A percentile compares a stretch with the other conserved stretches of the same genome.
These are phyloP conservation scores for Chaetodon trifasciatus DNA, from an alignment of 2,797 vertebrate genomes.

Conservation along the genomic window DNA sequence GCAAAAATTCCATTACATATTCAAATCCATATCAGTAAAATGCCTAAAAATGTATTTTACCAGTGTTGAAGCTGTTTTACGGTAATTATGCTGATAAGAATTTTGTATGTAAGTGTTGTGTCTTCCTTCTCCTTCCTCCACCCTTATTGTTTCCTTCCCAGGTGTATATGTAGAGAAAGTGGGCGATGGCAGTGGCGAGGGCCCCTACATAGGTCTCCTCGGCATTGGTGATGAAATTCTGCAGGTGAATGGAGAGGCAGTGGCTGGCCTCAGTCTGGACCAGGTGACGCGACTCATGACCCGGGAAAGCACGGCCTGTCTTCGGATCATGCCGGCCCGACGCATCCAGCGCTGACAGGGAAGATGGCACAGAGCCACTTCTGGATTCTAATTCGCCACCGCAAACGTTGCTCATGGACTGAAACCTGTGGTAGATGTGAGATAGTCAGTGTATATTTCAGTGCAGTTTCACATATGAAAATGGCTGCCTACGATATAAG, in stretches of 20 bases:
- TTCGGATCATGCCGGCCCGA: slow-evolving; percentile 90
- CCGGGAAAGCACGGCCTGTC: slow-evolving; percentile 83
- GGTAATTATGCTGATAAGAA: not conserved
- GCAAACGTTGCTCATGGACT: slow-evolving; percentile 30
- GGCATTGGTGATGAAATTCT: slow-evolving; percentile 94
- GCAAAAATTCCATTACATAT: not conserved
- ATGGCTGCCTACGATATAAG: not conserved
- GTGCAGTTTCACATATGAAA: slow-evolving; percentile 21
- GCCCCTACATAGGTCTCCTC: slow-evolving; percentile 92
- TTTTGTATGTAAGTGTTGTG: not conserved
- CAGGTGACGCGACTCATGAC: slow-evolving; percentile 90
- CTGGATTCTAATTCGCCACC: slow-evolving; percentile 13
- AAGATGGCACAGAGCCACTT: slow-evolving; percentile 18
- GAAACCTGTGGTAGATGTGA: slow-evolving; percentile 14
- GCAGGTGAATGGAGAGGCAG: slow-evolving; percentile 92
- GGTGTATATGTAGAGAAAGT: slow-evolving; percentile 96
- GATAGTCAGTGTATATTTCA: slow-evolving; percentile 27
- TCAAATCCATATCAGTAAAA: not conserved
- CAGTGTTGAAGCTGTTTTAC: not conserved
- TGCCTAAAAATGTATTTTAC: no score
- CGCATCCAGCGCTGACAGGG: slow-evolving; percentile 83
- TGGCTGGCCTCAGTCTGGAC: slow-evolving; percentile 89
- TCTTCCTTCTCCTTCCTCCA: not conserved
- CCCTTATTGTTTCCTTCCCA: slow-evolving; percentile 56
- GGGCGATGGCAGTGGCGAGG: slow-evolving; percentile 86